Evolutionary conservation across 2,888 invertebrate genomes (phyloP).

Genomic region (Autographa pulchrina): DNA sequence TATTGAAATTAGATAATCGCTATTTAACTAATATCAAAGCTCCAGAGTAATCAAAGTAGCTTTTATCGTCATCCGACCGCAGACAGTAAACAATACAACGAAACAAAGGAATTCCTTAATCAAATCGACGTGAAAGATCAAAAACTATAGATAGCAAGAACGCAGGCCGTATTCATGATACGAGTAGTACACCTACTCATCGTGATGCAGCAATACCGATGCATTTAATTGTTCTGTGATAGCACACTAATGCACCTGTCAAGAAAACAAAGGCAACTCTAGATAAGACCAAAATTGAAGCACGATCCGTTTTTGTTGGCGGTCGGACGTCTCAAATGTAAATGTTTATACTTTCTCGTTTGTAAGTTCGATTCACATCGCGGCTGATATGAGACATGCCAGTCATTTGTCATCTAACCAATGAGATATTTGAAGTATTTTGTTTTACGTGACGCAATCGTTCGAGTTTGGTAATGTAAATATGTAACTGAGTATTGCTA

Average conservation of each 20-base stretch:
- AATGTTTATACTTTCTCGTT: slow-evolving; percentile 88
- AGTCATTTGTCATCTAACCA: slow-evolving; percentile 83
- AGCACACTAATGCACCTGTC: slow-evolving; percentile 89
- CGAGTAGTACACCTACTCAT: slow-evolving; percentile 70
- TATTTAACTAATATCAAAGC: slow-evolving; percentile 33
- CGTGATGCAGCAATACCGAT: slow-evolving; percentile 82
- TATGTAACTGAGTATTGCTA: slow-evolving; percentile 4
- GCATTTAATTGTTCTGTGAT: slow-evolving; percentile 89
- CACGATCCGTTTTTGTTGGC: slow-evolving; percentile 77
- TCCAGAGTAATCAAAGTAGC: slow-evolving; percentile 57
- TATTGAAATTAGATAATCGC: slow-evolving; percentile 30
- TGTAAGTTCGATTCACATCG: slow-evolving; percentile 80
- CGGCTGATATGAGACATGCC: slow-evolving; percentile 75
- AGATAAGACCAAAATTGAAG: slow-evolving; percentile 87
- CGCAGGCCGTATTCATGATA: slow-evolving; percentile 61
- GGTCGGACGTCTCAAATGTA: slow-evolving; percentile 80
- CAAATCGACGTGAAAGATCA: slow-evolving; percentile 70
- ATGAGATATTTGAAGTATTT: slow-evolving; percentile 56
- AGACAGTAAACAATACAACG: slow-evolving; percentile 65
- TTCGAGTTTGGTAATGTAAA: slow-evolving; percentile 10
- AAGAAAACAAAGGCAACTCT: slow-evolving; percentile 85
- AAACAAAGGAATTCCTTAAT: slow-evolving; percentile 84
- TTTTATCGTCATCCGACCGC: slow-evolving; percentile 57
- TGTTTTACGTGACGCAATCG: slow-evolving; percentile 40
- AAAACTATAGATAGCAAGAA: slow-evolving; percentile 58